A percentile compares a stretch with the other conserved stretches of the same genome.
Conservation (phyloP, 2,888 invertebrate genomes). For the Melieria crassipennis region DNA sequence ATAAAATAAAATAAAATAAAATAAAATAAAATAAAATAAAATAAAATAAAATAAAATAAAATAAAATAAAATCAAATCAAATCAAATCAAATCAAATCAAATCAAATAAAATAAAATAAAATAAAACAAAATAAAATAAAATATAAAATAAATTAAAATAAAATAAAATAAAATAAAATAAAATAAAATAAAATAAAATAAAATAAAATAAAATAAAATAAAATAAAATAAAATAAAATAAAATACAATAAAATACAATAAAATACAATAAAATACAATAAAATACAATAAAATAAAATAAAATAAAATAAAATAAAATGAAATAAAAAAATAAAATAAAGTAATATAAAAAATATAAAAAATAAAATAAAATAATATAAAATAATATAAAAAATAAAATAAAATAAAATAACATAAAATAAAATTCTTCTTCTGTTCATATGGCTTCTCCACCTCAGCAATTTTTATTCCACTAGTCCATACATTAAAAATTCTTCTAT, state of each 20-base stretch:
- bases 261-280: background rate
- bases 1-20: conserved; percentile 2
- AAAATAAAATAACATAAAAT: conserved; percentile 9
- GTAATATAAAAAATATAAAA: too few species aligned
- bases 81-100: background rate
- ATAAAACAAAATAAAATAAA: background rate
- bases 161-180: conserved; percentile 5
- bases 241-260: too few species aligned
- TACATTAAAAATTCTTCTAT: too few species aligned
- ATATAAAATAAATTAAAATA: conserved; percentile 11
- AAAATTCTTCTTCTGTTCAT: background rate
- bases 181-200: conserved; percentile 10
- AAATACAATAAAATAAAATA: conserved; percentile 3
- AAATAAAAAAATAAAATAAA: background rate
- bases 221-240: conserved; percentile 1
- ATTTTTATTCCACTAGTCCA: too few species aligned
- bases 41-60: background rate
- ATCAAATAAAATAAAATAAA: background rate
- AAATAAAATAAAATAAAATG: conserved; percentile 9
- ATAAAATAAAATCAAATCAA: background rate
- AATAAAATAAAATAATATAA: conserved; percentile 9
- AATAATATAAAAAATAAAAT: conserved; percentile 14
- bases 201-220: conserved; percentile 4
- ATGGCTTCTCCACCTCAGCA: background rate
- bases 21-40: conserved; percentile 2